Percentiles rank a stretch among this genome's conserved stretches.
Conservation (phyloP, 2,888 invertebrate genomes). For the Euclidia mi region DNA sequence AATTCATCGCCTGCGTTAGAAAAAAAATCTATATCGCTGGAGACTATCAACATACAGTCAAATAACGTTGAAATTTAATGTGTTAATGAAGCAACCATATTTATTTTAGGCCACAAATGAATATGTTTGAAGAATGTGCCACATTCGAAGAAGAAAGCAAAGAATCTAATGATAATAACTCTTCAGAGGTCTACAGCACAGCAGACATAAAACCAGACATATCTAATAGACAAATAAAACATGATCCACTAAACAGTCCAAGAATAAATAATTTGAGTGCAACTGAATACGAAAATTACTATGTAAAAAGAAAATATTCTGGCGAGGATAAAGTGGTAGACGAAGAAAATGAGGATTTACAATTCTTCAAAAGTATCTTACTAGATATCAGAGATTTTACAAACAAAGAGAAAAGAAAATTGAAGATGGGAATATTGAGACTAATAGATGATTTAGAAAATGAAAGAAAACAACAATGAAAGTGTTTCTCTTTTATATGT, state of each 20-base stretch:
- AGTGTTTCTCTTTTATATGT: neutral
- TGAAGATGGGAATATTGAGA: slow-evolving; percentile 86
- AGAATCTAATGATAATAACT: slow-evolving; percentile 33
- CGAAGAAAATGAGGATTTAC: slow-evolving; percentile 69
- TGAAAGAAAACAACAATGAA: slow-evolving; percentile 39
- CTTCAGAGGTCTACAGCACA: slow-evolving; percentile 47
- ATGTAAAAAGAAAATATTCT: slow-evolving; percentile 39
- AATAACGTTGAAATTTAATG: no score
- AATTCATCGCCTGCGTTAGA: no score
- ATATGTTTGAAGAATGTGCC: slow-evolving; percentile 24
- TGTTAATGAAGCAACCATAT: slow-evolving; percentile 2
- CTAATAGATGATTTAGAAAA: slow-evolving; percentile 82
- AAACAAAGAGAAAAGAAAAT: slow-evolving; percentile 85
- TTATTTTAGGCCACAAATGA: slow-evolving; percentile 8
- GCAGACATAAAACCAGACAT: slow-evolving; percentile 51
- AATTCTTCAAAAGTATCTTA: slow-evolving; percentile 87
- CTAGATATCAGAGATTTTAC: slow-evolving; percentile 86
- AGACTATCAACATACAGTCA: no score
- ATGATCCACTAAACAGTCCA: slow-evolving; percentile 4
- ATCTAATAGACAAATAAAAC: slow-evolving; percentile 14
- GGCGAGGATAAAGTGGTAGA: slow-evolving; percentile 32
- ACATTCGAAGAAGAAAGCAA: slow-evolving; percentile 35
- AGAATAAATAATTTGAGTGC: slow-evolving; percentile 16
- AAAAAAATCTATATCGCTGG: no score
- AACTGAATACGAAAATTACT: slow-evolving; percentile 19